Conservation (phyloP, 2,113 vertebrate genomes). For the Miniopterus natalensis region DNA sequence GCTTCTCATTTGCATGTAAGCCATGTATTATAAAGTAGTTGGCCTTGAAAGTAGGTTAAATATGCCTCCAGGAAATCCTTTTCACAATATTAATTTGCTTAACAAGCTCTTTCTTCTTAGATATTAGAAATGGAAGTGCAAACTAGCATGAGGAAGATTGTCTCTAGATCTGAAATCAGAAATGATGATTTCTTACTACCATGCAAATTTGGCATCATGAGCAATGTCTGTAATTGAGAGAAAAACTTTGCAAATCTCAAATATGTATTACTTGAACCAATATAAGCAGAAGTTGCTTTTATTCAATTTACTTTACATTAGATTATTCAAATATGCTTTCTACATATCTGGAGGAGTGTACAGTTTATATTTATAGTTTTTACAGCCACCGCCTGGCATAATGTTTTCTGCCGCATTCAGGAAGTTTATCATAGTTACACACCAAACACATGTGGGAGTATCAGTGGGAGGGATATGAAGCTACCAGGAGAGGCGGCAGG, state of each 20-base stretch:
- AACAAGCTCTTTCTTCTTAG: constrained; percentile 52
- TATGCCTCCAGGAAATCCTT: constrained; percentile 60
- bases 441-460: neutral
- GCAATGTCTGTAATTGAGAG: neutral
- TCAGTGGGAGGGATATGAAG: neutral
- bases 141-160: constrained; percentile 19
- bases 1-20: constrained; percentile 47
- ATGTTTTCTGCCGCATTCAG: neutral
- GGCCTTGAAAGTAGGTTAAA: constrained; percentile 69
- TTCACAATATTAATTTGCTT: constrained; percentile 57
- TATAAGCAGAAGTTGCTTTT: neutral
- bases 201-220: neutral
- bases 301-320: neutral
- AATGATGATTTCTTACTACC: constrained; percentile 14
- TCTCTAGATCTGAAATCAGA: constrained; percentile 30
- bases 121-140: constrained; percentile 46
- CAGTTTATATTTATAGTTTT: neutral
- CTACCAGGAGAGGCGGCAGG: rapidly evolving
- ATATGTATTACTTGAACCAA: neutral
- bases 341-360: neutral
- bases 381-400: neutral
- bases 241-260: neutral
- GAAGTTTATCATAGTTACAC: neutral
- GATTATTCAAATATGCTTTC: neutral
- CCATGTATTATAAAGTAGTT: constrained; percentile 55